Percentiles rank a stretch among this genome's conserved stretches.
phyloP scores from a whole-genome alignment of 2,113 vertebrate species.

The Erinaceus europaeus region DNA sequence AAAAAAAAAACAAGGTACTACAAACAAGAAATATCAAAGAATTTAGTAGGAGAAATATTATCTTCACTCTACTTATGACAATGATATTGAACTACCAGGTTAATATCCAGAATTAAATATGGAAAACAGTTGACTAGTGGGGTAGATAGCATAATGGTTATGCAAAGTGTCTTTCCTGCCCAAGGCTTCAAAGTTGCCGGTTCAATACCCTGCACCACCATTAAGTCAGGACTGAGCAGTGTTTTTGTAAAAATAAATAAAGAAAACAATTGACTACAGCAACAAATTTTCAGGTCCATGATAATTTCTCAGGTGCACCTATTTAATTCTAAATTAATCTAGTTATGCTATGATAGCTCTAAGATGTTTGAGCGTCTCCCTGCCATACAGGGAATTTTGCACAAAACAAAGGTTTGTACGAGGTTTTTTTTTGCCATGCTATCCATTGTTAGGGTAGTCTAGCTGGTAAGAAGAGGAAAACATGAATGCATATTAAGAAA shows the following conservation, averaged over 20 bases:
- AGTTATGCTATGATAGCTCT: conserved; percentile 1
- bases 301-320: conserved; percentile 48
- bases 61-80: neutral
- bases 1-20: neutral
- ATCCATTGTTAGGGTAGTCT: conserved; percentile 55
- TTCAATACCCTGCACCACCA: no score
- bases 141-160: no score
- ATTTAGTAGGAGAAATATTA: neutral
- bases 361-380: conserved; percentile 28
- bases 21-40: neutral
- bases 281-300: conserved; percentile 14
- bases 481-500: conserved; percentile 59
- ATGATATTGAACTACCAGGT: neutral
- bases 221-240: no score
- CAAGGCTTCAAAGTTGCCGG: no score
- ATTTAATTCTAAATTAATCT: neutral
- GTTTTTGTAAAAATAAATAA: conserved; percentile 29
- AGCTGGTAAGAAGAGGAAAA: conserved; percentile 52
- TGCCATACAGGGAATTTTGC: conserved; percentile 44
- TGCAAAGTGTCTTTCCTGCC: no score
- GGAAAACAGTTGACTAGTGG: neutral
- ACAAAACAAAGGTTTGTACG: conserved; percentile 67
- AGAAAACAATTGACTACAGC: neutral
- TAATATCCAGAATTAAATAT: neutral
- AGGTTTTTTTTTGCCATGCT: conserved; percentile 2